Percentiles rank a stretch among this genome's conserved stretches.
These are phyloP conservation scores for Sorex fumeus DNA, from an alignment of 2,113 vertebrate genomes.

Conservation along the genomic window DNA sequence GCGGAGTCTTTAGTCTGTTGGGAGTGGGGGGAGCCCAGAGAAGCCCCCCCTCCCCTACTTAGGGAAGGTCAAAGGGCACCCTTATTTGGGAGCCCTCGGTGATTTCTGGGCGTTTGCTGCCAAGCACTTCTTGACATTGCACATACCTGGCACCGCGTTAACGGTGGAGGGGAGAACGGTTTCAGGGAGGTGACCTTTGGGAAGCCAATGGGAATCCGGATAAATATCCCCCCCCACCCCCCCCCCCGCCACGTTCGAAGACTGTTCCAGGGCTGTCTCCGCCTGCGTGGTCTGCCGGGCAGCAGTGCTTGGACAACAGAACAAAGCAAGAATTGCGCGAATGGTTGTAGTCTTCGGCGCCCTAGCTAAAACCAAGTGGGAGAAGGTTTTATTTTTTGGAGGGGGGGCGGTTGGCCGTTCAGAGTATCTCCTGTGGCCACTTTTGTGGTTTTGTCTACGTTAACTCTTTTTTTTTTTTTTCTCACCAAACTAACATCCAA, in stretches of 20 bases:
- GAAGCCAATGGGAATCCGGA: conserved; percentile 33
- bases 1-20: conserved; percentile 42
- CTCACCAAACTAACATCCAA: conserved; percentile 4
- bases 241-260: too few relatives aligned
- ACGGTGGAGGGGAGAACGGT: conserved; percentile 14
- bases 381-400: neutral
- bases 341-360: neutral
- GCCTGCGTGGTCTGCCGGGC: neutral
- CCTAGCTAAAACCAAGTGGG: conserved; percentile 35
- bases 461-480: conserved; percentile 40
- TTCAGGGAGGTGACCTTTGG: conserved; percentile 71
- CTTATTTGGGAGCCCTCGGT: conserved; percentile 6
- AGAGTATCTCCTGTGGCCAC: neutral
- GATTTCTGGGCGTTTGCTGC: conserved; percentile 34
- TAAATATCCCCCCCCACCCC: conserved; percentile 27
- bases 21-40: conserved; percentile 64
- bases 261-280: conserved; percentile 9
- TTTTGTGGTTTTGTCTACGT: neutral
- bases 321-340: conserved; percentile 27
- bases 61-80: conserved; percentile 22
- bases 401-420: neutral
- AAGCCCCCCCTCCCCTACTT: neutral
- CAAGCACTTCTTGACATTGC: conserved; percentile 55
- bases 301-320: conserved; percentile 15
- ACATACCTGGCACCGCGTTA: conserved; percentile 57